phyloP scores from a whole-genome alignment of 1,140 invertebrate species.

The Araneus ventricosus region DNA sequence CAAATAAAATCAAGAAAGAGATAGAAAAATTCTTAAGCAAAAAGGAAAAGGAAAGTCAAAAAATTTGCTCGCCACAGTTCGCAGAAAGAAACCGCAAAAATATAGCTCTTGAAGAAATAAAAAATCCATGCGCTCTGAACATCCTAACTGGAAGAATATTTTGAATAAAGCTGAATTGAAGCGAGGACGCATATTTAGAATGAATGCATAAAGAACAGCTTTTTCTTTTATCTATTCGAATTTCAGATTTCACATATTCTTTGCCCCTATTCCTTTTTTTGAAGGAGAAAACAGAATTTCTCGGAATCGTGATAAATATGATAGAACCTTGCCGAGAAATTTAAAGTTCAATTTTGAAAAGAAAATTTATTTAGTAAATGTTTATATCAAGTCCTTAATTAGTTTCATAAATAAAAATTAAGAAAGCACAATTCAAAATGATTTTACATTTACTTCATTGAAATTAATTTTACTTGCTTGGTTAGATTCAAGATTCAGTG shows the following conservation, averaged over 20 bases:
- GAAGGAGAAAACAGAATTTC: neutral
- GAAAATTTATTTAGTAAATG: too few relatives aligned
- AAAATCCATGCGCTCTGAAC: neutral
- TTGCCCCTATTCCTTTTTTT: too few relatives aligned
- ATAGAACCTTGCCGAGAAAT: too few relatives aligned
- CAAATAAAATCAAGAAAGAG: neutral
- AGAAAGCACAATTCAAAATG: too few relatives aligned
- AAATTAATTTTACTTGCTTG: too few relatives aligned
- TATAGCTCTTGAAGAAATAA: conserved; percentile 45
- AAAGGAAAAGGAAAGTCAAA: conserved; percentile 1
- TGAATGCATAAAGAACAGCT: neutral
- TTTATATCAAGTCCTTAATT: too few relatives aligned
- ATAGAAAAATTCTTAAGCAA: neutral
- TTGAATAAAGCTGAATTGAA: conserved; percentile 62
- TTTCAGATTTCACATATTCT: too few relatives aligned
- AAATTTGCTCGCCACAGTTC: neutral
- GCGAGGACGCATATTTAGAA: conserved; percentile 18
- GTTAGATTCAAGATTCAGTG: too few relatives aligned
- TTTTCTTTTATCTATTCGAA: too few relatives aligned
- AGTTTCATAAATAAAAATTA: too few relatives aligned
- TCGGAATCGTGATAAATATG: neutral
- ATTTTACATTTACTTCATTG: too few relatives aligned
- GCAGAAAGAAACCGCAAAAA: conserved; percentile 46
- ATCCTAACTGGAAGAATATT: conserved; percentile 27
- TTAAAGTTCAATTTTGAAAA: too few relatives aligned